Conservation (phyloP, 2,888 invertebrate species). For the Nysson spinosus region DNA sequence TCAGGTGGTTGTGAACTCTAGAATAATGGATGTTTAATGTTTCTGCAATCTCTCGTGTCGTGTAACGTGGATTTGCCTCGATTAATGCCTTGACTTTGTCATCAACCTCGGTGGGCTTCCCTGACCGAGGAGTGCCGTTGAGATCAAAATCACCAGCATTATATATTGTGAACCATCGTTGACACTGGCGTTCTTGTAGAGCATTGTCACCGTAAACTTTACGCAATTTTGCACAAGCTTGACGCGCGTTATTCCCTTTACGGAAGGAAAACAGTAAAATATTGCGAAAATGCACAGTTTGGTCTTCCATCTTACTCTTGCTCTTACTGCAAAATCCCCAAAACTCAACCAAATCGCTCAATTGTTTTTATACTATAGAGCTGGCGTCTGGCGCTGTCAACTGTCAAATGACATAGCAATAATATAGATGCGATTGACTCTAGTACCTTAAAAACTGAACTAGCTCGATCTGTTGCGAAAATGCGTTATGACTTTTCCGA, state of each 20-base stretch:
- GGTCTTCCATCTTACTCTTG: neutral
- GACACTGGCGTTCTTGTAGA: constrained; percentile 40
- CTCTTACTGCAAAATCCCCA: constrained; percentile 2
- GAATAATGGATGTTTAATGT: constrained; percentile 9
- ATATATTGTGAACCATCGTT: constrained; percentile 49
- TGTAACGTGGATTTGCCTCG: neutral
- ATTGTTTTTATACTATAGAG: neutral
- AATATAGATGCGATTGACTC: constrained; percentile 9
- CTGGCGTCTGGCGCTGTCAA: neutral
- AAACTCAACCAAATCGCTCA: neutral
- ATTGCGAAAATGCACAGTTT: constrained; percentile 5
- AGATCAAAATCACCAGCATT: constrained; percentile 51
- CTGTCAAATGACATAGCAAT: neutral
- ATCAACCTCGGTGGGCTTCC: constrained; percentile 41
- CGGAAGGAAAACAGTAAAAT: neutral
- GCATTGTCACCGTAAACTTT: constrained; percentile 18
- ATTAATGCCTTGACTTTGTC: constrained; percentile 41
- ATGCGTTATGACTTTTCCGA: neutral
- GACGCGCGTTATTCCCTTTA: constrained; percentile 1
- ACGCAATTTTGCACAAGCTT: constrained; percentile 14
- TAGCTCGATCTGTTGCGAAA: neutral
- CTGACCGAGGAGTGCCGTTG: constrained; percentile 47
- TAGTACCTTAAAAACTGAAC: neutral
- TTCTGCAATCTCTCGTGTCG: constrained; percentile 1
- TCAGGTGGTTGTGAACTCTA: constrained; percentile 1